Conservation (phyloP, 2,888 invertebrate genomes). For the Beris morrisii region DNA sequence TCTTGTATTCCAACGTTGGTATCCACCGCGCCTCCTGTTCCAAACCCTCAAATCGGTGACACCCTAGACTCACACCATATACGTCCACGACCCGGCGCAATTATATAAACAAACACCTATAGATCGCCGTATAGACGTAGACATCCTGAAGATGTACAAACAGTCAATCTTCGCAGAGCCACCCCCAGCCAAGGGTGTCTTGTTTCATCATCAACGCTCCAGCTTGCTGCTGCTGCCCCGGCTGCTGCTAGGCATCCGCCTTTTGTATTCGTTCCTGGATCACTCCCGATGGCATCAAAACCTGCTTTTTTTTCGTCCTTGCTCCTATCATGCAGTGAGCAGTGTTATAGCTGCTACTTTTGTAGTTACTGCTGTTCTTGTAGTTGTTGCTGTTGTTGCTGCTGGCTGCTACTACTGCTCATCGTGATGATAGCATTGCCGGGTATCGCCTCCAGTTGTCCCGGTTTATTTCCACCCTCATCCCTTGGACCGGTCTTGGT, state of each 20-base stretch:
- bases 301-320: constrained; percentile 19
- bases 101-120: constrained; percentile 32
- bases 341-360: constrained; percentile 10
- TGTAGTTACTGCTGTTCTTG: constrained; percentile 9
- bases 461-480: background rate
- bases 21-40: too few species aligned
- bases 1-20: too few species aligned
- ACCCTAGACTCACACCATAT: too few species aligned
- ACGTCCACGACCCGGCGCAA: constrained; percentile 1
- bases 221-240: constrained; percentile 1
- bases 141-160: constrained; percentile 23
- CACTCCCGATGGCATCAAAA: constrained; percentile 25
- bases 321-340: constrained; percentile 7
- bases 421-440: background rate
- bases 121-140: constrained; percentile 15
- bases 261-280: constrained; percentile 14
- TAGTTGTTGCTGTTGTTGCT: constrained; percentile 15
- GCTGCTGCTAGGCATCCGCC: constrained; percentile 20
- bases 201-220: constrained; percentile 20
- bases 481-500: background rate
- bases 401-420: background rate
- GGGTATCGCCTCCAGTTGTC: constrained; percentile 4
- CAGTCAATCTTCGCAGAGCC: constrained; percentile 25
- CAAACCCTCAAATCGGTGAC: too few species aligned
- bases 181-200: constrained; percentile 16